Evolutionary conservation across 2,113 vertebrate genomes (phyloP).

Genomic region (Dasyprocta punctata): DNA sequence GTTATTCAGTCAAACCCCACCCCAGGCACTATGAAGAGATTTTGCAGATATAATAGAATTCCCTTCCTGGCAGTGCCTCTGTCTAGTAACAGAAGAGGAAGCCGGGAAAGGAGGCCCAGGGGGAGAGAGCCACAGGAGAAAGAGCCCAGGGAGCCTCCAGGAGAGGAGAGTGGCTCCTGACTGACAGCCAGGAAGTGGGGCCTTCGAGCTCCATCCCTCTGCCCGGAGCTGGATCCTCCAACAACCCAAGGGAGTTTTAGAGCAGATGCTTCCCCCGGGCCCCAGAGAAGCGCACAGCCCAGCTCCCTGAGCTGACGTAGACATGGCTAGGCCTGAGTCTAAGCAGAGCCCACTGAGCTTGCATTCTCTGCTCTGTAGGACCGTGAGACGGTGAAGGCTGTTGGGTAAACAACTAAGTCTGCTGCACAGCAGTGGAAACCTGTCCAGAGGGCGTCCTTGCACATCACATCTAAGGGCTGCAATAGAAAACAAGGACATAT

Average conservation of each 20-base stretch:
- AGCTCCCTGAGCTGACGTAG: background rate
- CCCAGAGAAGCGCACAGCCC: background rate
- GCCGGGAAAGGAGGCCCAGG: background rate
- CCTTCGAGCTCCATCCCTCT: background rate
- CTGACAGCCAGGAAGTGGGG: background rate
- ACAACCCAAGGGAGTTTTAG: background rate
- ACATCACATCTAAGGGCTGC: background rate
- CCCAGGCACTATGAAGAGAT: background rate
- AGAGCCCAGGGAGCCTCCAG: background rate
- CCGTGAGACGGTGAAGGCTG: background rate
- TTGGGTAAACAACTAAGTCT: background rate
- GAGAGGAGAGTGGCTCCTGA: background rate
- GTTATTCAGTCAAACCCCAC: background rate
- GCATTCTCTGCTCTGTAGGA: background rate
- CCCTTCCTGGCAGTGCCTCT: background rate
- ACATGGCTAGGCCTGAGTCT: background rate
- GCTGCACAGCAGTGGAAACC: background rate
- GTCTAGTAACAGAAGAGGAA: constrained; percentile 29
- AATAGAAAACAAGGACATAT: background rate
- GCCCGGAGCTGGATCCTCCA: background rate
- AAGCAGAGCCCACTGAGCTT: background rate
- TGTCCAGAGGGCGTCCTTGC: background rate
- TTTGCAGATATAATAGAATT: background rate
- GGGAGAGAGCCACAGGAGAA: background rate
- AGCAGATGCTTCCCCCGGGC: background rate